Evolutionary conservation across 1,140 invertebrate genomes (phyloP).

Genomic region (Microplitis mediator): DNA sequence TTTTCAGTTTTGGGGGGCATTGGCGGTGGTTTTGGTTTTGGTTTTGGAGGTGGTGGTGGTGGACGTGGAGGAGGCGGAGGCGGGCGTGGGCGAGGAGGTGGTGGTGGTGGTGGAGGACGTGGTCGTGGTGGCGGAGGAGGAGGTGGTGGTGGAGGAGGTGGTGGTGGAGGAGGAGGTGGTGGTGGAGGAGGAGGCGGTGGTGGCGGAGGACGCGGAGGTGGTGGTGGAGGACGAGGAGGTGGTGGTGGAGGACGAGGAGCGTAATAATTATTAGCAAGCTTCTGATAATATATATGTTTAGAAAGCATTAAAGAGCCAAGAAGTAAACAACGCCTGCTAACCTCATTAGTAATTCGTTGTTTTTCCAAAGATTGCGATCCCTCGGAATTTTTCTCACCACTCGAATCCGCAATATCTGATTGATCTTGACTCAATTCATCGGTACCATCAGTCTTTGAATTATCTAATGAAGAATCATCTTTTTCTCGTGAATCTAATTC

Average conservation of each 20-base stretch:
- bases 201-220: no score
- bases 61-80: not conserved
- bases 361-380: not conserved
- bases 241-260: not conserved
- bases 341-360: not conserved
- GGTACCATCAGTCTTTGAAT: not conserved
- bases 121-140: not conserved
- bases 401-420: not conserved
- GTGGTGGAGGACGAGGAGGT: not conserved
- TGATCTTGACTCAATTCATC: not conserved
- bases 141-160: not conserved
- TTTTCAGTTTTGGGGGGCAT: no score
- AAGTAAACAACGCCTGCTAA: slow-evolving; percentile 19
- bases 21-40: not conserved
- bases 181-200: not conserved
- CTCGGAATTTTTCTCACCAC: not conserved
- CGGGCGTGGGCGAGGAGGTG: not conserved
- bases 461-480: not conserved
- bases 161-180: not conserved
- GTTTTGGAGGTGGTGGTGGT: not conserved
- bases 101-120: not conserved
- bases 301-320: not conserved
- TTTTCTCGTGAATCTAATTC: no score
- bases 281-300: not conserved
- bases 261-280: no score